A percentile compares a stretch with the other conserved stretches of the same genome.
Evolutionary conservation across 2,888 invertebrate genomes (phyloP).

Genomic region (Oxycera nigricornis): DNA sequence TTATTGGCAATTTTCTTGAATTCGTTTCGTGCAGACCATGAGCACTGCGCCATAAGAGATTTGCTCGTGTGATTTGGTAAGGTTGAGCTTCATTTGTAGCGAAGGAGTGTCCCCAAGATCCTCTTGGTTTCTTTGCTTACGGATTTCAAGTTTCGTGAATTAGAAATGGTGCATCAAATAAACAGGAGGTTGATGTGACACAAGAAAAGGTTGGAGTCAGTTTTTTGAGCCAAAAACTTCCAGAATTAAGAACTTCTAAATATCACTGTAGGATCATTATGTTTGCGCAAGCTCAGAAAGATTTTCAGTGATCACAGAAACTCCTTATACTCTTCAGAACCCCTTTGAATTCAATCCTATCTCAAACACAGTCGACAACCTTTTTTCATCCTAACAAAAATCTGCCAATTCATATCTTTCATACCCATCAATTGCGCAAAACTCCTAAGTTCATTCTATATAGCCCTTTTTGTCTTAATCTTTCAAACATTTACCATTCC

Average conservation of each 20-base stretch:
- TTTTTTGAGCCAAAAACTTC: too few relatives aligned
- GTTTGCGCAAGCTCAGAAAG: too few relatives aligned
- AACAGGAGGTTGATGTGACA: not conserved
- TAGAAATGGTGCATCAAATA: not conserved
- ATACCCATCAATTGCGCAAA: conserved; percentile 8
- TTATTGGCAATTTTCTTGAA: conserved; percentile 34
- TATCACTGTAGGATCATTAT: too few relatives aligned
- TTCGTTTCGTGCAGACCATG: conserved; percentile 20
- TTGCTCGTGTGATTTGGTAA: conserved; percentile 31
- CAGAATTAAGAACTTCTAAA: too few relatives aligned
- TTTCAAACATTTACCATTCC: not conserved
- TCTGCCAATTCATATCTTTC: conserved; percentile 15
- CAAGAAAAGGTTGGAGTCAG: too few relatives aligned
- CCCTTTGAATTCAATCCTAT: not conserved
- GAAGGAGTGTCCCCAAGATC: conserved; percentile 22
- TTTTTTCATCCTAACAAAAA: not conserved
- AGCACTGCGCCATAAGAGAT: conserved; percentile 5
- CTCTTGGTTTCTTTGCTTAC: not conserved
- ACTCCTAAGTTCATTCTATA: conserved; percentile 16
- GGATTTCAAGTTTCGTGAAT: not conserved
- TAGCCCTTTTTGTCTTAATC: not conserved
- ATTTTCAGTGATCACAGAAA: too few relatives aligned
- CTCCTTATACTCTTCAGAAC: not conserved
- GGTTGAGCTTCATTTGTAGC: not conserved
- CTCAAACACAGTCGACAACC: not conserved